phyloP scores from a whole-genome alignment of 2,113 vertebrate genomes.

The Connochaetes taurinus region DNA sequence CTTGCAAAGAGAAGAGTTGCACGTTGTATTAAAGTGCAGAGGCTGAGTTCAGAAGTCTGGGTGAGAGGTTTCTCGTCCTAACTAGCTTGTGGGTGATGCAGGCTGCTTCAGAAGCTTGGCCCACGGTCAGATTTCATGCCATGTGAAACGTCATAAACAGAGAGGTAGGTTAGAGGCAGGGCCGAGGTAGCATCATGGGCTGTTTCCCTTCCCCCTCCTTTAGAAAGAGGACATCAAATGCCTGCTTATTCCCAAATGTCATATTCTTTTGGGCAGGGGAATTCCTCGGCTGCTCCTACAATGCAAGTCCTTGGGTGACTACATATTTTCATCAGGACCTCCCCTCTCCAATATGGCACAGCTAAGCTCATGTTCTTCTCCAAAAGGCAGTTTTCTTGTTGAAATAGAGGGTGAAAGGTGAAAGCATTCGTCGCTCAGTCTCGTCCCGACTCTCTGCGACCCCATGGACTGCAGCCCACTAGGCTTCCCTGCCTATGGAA shows the following conservation, averaged over 20 bases:
- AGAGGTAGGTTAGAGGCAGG: neutral
- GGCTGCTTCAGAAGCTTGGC: neutral
- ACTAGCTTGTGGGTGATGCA: neutral
- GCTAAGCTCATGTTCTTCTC: neutral
- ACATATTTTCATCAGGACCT: neutral
- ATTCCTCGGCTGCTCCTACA: neutral
- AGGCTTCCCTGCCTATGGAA: neutral
- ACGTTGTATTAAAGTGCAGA: neutral
- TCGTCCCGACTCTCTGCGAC: rapidly evolving
- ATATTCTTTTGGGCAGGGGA: neutral
- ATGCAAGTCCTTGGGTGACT: neutral
- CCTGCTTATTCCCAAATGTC: neutral
- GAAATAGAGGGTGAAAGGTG: neutral
- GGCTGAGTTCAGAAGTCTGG: neutral
- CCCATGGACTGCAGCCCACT: neutral
- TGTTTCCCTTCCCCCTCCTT: neutral
- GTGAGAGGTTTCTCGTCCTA: neutral
- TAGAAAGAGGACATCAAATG: neutral
- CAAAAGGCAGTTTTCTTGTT: neutral
- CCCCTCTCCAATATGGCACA: neutral
- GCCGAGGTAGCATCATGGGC: no score
- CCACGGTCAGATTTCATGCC: rapidly evolving
- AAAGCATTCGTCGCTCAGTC: rapidly evolving
- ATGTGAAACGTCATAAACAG: no score
- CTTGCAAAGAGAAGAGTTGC: neutral